phyloP scores from a whole-genome alignment of 1,140 invertebrate genomes.

The Archegozetes longisetosus region DNA sequence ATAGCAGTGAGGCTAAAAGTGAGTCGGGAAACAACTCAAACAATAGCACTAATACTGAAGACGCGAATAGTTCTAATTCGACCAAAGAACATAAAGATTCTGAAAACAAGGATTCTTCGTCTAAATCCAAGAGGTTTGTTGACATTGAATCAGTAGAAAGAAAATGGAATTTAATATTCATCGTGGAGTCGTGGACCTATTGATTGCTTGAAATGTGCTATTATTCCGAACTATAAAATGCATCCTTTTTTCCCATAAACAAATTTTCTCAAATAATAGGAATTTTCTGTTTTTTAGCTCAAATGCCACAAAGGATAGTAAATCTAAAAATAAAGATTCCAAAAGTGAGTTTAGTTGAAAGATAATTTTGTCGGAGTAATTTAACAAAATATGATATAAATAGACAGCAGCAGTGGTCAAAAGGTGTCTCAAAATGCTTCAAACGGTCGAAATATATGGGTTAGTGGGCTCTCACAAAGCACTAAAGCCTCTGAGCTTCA shows the following conservation, averaged over 20 bases:
- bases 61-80: background rate
- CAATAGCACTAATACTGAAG: background rate
- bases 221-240: too few species aligned
- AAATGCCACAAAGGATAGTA: background rate
- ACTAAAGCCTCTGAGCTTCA: constrained; percentile 83
- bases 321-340: background rate
- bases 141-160: too few species aligned
- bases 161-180: too few species aligned
- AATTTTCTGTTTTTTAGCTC: background rate
- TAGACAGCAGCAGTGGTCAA: too few species aligned
- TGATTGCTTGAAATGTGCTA: too few species aligned
- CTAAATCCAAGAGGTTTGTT: background rate
- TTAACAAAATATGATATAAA: too few species aligned
- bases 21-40: background rate
- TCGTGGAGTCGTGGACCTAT: too few species aligned
- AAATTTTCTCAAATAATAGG: background rate
- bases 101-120: background rate
- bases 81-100: background rate
- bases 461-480: constrained; percentile 70
- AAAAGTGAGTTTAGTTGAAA: background rate
- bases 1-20: background rate
- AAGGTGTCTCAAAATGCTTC: too few species aligned
- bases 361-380: too few species aligned
- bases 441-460: constrained; percentile 53
- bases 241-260: too few species aligned